phyloP scores from a whole-genome alignment of 2,113 vertebrate species.

The Bucco capensis region DNA sequence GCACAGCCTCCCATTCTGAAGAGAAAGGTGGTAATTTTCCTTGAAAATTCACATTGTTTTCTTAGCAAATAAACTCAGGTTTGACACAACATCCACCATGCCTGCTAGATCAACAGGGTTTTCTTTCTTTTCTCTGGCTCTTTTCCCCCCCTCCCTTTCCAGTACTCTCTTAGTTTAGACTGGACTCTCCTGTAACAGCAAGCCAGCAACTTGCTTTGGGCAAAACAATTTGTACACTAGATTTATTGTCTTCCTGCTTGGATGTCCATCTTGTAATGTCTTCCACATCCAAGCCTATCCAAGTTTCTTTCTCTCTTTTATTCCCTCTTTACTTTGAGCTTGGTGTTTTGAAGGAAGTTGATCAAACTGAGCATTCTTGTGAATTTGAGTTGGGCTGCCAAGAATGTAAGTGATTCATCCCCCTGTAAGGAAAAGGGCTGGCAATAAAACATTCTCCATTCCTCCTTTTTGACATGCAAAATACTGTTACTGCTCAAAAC shows the following conservation, averaged over 20 bases:
- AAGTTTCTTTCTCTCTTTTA: conserved; percentile 17
- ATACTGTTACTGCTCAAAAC: conserved; percentile 40
- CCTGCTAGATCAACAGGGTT: not conserved
- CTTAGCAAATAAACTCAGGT: conserved; percentile 18
- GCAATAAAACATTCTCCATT: conserved; percentile 30
- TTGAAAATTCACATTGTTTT: conserved; percentile 29
- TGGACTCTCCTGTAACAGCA: not conserved
- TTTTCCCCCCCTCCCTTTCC: not conserved
- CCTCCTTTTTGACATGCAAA: conserved; percentile 43
- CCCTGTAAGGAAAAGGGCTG: conserved; percentile 40
- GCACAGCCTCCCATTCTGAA: not conserved
- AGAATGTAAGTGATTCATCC: conserved; percentile 68
- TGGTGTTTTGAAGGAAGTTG: conserved; percentile 60
- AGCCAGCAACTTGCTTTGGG: not conserved
- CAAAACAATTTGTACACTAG: conserved; percentile 14
- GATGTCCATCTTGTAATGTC: conserved; percentile 27
- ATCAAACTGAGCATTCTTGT: conserved; percentile 65
- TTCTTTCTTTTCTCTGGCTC: not conserved
- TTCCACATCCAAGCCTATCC: not conserved
- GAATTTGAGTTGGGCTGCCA: conserved; percentile 55
- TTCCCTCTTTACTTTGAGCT: conserved; percentile 17
- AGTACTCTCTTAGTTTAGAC: conserved; percentile 20
- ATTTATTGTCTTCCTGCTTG: conserved; percentile 44
- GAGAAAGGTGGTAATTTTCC: not conserved
- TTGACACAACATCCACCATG: not conserved